Evolutionary conservation across 2,113 vertebrate genomes (phyloP), one percentile per base, ranked within the genome.

Genomic region (Oenanthe melanoleuca): DNA sequence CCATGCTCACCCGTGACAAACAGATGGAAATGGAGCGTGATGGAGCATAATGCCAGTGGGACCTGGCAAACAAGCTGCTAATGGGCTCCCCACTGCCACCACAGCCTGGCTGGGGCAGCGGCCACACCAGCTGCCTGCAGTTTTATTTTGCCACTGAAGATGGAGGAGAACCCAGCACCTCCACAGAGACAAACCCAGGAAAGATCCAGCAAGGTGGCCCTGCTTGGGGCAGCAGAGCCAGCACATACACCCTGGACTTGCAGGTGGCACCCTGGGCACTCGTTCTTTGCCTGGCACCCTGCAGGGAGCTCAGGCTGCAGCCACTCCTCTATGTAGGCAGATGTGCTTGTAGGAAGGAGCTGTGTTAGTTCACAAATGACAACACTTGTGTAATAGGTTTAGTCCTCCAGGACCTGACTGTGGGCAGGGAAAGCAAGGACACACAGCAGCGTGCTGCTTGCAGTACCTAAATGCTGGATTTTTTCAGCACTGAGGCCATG

Each of bases 41-140:
- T 22, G n/a, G 3, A 42, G 80, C 8, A 0, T 23, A 11, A 80
- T 50, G 55, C 69, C 86, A 65, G 60, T 2, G 12, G 75, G 80
- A 93, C 50, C 60, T 5, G 8, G 29, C 52, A 50, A 84, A 89
- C 84, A 77, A 88, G 80, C 80, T 70, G 83, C 93, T 91, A 86
- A 92, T 50, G 89, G 92, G 69, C 82, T 92, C 69, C 90, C 69
- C 7, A 29, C 69, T 66, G 90, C 85, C 5, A 1, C 60, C 55
- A 63, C 78, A 75, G 70, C 79, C 63, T 11, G 2, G 73, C 66
- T 60, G 72, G 0, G 49, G 65, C 44, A 13, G 8, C 1, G 0
- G 49, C 1, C 2, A 24, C 0, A 1, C 22, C 60, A 31, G 70
- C 85, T 71, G 44, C 82, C 70, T 70, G 47, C 24, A 4, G 22